Conservation (phyloP, 2,113 vertebrate genomes). For the Scomber scombrus region DNA sequence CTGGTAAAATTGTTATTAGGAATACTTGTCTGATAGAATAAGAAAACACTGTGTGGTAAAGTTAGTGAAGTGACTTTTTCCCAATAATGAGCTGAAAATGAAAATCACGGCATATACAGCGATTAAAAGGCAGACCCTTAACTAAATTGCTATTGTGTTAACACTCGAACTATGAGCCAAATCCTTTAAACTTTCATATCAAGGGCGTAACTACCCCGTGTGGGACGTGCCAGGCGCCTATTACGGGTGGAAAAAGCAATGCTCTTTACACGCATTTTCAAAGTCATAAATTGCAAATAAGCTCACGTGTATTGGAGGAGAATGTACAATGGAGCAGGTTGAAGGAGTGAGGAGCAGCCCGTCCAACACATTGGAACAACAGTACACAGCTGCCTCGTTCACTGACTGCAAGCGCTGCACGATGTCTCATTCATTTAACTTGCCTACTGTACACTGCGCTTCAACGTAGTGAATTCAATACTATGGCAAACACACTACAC, state of each 20-base stretch:
- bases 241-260: background rate
- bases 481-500: conserved; percentile 85
- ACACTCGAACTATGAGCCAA: conserved; percentile 16
- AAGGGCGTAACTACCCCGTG: background rate
- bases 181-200: conserved; percentile 14
- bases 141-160: background rate
- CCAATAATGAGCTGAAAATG: background rate
- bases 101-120: background rate
- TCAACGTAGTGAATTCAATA: conserved; percentile 83
- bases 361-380: conserved; percentile 4
- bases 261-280: conserved; percentile 21
- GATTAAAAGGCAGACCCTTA: conserved; percentile 9
- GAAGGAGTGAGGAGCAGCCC: conserved; percentile 26
- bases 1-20: background rate
- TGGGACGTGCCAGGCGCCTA: background rate
- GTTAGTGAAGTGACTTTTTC: background rate
- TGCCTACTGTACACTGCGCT: conserved; percentile 78
- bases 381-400: conserved; percentile 32
- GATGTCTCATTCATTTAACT: conserved; percentile 76
- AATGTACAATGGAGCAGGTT: conserved; percentile 50
- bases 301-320: conserved; percentile 32
- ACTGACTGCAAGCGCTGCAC: conserved; percentile 53
- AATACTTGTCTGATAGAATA: background rate
- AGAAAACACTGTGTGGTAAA: background rate
- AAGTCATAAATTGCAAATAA: conserved; percentile 74